Percentiles rank a stretch among this genome's conserved stretches.
Evolutionary conservation across 2,888 invertebrate genomes (phyloP).

Genomic region (Drosophila testacea): DNA sequence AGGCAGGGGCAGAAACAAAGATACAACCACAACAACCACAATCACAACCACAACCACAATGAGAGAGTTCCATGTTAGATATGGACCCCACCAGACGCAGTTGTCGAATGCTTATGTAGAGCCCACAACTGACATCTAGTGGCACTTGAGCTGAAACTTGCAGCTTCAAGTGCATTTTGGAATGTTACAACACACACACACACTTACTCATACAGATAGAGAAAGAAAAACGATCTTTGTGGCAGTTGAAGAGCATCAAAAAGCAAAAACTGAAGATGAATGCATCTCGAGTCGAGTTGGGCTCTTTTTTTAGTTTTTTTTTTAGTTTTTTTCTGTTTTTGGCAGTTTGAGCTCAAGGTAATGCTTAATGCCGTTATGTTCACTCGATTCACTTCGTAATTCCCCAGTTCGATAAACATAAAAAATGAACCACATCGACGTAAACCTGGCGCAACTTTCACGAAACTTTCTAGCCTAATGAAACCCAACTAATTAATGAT

Average conservation of each 20-base stretch:
- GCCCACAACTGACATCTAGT: constrained; percentile 75
- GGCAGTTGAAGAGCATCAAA: constrained; percentile 29
- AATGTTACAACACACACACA: constrained; percentile 45
- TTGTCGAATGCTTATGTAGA: constrained; percentile 37
- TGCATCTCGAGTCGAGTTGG: constrained; percentile 39
- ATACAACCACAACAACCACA: constrained; percentile 1
- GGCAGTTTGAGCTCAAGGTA: constrained; percentile 80
- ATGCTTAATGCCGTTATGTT: constrained; percentile 57
- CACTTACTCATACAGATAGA: constrained; percentile 26
- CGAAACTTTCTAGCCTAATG: constrained; percentile 64
- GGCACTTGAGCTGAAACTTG: constrained; percentile 75
- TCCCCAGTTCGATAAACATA: constrained; percentile 11
- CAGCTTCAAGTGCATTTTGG: constrained; percentile 76
- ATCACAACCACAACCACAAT: background rate
- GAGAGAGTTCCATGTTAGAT: constrained; percentile 30
- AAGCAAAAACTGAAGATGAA: constrained; percentile 38
- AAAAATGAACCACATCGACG: constrained; percentile 38
- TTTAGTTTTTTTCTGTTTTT: constrained; percentile 38
- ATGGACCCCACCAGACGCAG: constrained; percentile 61
- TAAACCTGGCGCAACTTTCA: constrained; percentile 58
- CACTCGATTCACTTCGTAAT: constrained; percentile 24
- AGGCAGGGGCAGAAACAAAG: constrained; percentile 24
- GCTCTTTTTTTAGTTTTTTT: constrained; percentile 10
- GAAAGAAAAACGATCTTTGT: constrained; percentile 24
- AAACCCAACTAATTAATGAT: constrained; percentile 70